Evolutionary conservation across 2,888 invertebrate genomes (phyloP), one percentile per base, ranked within the genome.

Genomic region (Anoplius nigerrimus): DNA sequence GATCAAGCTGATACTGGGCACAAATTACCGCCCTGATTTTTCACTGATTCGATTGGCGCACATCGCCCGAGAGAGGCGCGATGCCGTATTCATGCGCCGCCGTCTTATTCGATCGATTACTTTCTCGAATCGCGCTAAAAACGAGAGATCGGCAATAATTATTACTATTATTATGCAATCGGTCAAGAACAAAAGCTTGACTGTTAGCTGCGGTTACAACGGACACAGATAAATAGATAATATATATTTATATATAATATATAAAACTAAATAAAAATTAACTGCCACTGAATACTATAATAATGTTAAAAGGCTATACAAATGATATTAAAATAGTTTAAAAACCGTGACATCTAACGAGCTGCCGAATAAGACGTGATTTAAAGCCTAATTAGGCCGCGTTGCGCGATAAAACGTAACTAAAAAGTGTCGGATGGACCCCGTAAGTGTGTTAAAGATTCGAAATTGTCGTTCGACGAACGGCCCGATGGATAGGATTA

Each of bases 371-470:
- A 6, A 34, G 11, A 34, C 69, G 63, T 67, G 43, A 69, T 66
- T 67, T 67, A 48, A 62, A 61, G 69, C 67, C 66, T 54, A 54
- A 21, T 78, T 76, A 80, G 70, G 73, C 76, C 76, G 43, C 21
- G 8, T 34, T 5, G 34, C 34, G 34, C 8, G 11, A 6, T 34
- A 34, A 34, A 34, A 34, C 8, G 1, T 11, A 34, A 11, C 3
- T 34, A 34, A 34, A 34, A 34, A 34, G 34, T 34, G n/a, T n/a
- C n/a, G 11, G 34, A 34, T 34, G 34, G 34, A 34, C 34, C 11
- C 34, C 34, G 34, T 34, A 34, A 34, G 11, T 34, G 34, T 34
- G 34, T 34, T 34, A 34, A 8, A 1, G 34, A 2, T n/a, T n/a
- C 34, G 6, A 34, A 34, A 34, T 2, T 34, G 34, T 34, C 34